Base-by-base conservation (phyloP, 2,797 vertebrate species). In the Lagodon rhomboides region DNA sequence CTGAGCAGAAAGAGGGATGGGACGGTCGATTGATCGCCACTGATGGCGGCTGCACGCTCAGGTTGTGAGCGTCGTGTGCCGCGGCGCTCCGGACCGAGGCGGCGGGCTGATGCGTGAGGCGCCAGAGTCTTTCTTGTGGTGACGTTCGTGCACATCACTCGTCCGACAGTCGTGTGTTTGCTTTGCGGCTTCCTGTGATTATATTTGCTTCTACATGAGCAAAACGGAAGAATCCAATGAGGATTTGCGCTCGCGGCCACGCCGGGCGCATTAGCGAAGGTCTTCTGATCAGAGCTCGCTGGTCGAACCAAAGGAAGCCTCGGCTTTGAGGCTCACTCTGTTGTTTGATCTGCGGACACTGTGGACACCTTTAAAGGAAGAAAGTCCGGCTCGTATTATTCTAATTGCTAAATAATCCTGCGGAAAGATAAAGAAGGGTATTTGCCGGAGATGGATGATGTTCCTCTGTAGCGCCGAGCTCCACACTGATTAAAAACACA, bases 11-110 rank as follows among this genome's bases (percentile, higher is more conserved):
- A 88, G 34, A n/a, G 85, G 67, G 75, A 87, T 75, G 63, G 78
- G 82, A 68, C 15, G 61, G 58, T 62, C 74, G 75, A 83, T 85
- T 91, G 90, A 93, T 91, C 63, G 43, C 46, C 3, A 41, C 30
- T 72, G 75, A 79, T 83, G 88, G 77, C 12, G 23, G 72, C 49
- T n/a, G 43, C 54, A 34, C 25, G 82, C 72, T 13, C 0, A 15
- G 66, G 3, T 1, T 34, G 30, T 34, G 68, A 25, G 54, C 2
- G 55, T 60, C 59, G 55, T 67, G 64, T 67, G 72, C 43, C 27
- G 72, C 18, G 2, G 43, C 20, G 59, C 30, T 68, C 71, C 5
- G 34, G 34, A 34, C 34, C 34, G 34, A 34, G 34, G 34, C 34
- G 34, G 34, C 9, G 8, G 34, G 34, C 34, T 34, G 34, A 34